A percentile compares a stretch with the other conserved stretches of the same genome.
phyloP scores from a whole-genome alignment of 1,140 invertebrate species.

The Brachionus angularis region DNA sequence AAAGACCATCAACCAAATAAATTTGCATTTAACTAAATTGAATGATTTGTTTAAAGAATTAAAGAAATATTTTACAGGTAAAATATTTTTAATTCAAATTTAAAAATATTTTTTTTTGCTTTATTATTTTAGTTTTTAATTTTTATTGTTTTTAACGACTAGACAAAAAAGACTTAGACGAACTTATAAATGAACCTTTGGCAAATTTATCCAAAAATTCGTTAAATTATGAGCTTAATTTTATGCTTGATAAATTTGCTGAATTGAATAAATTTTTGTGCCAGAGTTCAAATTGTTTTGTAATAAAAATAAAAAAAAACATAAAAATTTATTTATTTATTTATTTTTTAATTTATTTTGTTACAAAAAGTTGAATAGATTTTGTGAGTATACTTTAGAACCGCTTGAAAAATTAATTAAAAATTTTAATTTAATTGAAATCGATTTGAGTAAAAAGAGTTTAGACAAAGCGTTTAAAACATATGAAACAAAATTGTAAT shows the following conservation, averaged over 20 bases:
- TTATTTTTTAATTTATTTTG: background rate
- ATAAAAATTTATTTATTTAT: background rate
- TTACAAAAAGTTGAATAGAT: conserved; percentile 6
- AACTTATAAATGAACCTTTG: background rate
- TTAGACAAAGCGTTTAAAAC: conserved; percentile 6
- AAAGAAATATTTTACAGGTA: conserved; percentile 16
- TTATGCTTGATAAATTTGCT: conserved; percentile 15
- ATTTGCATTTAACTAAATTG: background rate
- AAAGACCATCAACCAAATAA: conserved; percentile 7
- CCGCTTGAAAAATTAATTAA: conserved; percentile 9
- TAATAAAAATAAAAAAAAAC: background rate
- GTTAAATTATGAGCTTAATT: background rate
- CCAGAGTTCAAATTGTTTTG: conserved; percentile 23
- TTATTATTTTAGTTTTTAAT: too few relatives aligned
- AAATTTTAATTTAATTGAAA: conserved; percentile 5
- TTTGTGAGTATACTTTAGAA: background rate
- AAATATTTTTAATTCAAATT: background rate
- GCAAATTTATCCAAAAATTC: background rate
- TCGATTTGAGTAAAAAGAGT: conserved; percentile 20
- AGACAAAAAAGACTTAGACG: conserved; percentile 1
- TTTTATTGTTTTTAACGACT: too few relatives aligned
- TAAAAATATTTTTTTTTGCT: background rate
- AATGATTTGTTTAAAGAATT: background rate
- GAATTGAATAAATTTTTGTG: conserved; percentile 15
- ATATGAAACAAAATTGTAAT: conserved; percentile 17